A percentile compares a stretch with the other conserved stretches of the same genome.
These are phyloP conservation scores for Caprella mutica DNA, from an alignment of 2,888 invertebrate genomes.

Conservation along the genomic window DNA sequence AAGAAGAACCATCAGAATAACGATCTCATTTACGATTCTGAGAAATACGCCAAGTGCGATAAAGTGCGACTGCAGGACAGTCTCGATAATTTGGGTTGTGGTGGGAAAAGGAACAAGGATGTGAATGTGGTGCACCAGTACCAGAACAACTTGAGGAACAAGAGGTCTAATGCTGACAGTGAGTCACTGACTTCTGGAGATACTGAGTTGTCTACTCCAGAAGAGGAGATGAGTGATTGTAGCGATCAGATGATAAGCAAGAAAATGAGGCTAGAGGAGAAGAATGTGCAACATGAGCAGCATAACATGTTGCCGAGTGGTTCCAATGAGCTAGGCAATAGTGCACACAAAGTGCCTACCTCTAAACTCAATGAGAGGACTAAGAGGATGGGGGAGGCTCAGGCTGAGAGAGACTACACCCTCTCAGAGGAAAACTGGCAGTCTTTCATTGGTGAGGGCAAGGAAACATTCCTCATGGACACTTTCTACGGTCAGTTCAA, in stretches of 20 bases:
- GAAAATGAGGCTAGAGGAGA: conserved; percentile 29
- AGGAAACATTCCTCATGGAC: conserved; percentile 28
- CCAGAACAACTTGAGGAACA: too few species aligned
- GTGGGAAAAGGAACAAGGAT: conserved; percentile 44
- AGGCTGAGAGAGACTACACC: conserved; percentile 18
- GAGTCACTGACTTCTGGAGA: too few species aligned
- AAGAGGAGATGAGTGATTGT: too few species aligned
- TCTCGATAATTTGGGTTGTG: conserved; percentile 40
- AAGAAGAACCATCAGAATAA: conserved; percentile 40
- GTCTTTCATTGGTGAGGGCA: conserved; percentile 26
- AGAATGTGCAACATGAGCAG: too few species aligned
- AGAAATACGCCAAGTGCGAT: conserved; percentile 48
- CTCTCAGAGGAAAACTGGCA: conserved; percentile 29
- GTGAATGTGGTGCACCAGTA: too few species aligned
- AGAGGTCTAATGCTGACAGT: too few species aligned
- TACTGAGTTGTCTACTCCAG: too few species aligned
- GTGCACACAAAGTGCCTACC: too few species aligned
- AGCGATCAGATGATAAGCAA: too few species aligned
- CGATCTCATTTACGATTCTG: conserved; percentile 47
- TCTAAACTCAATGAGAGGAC: too few species aligned
- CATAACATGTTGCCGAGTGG: too few species aligned
- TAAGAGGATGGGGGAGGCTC: conserved; percentile 7
- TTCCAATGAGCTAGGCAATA: too few species aligned
- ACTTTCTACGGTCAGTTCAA: conserved; percentile 34
- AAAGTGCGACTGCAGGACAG: conserved; percentile 40